Base-by-base conservation (phyloP, 2,797 vertebrate genomes). In the Oryzias dopingdopingensis region DNA sequence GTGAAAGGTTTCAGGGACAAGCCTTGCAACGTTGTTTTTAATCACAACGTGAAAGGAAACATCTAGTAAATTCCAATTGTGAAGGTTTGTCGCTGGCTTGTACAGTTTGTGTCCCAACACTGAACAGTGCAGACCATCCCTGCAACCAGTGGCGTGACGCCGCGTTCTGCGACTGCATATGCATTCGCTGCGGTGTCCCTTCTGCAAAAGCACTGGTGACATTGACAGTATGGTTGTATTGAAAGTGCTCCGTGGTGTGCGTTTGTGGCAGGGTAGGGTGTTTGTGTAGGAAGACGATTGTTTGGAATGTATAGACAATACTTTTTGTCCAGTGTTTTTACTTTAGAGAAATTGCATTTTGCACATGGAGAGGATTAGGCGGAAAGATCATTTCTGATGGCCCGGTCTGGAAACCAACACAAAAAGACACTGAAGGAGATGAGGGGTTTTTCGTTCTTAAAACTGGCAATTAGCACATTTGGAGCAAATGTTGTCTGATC, bases 301-400 rank as follows among this genome's bases (percentile, higher is more conserved):
- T 74, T 81, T 80, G 62, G 85, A 86, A 76, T 79, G 83, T 85
- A 76, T 67, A 85, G 76, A 73, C 64, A 62, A 74, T 80, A 76
- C 81, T 90, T 83, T 85, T 92, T 95, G 94, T 96, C 93, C 92
- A 95, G 93, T 96, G 93, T 93, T 92, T 92, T 92, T 95, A 95
- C 93, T 96, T 96, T 94, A 95, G 92, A 85, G 90, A 95, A 94
- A 93, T 98, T 98, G 96, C 96, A 84, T 93, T 98, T 99, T 99
- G 97, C 96, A 98, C 97, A 99, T 96, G 89, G 91, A 94, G 92
- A 92, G 87, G 90, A 94, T 91, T 87, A 14, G 65, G 62, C 59
- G 55, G 70, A 80, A 67, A 94, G 87, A 86, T 89, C 44, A 80
- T 62, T 83, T 64, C 75, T 60, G 63, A 62, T 5, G 15, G 69